A percentile compares a stretch with the other conserved stretches of the same genome.
phyloP scores from a whole-genome alignment of 2,797 vertebrate species.

The Microtus obscurus region DNA sequence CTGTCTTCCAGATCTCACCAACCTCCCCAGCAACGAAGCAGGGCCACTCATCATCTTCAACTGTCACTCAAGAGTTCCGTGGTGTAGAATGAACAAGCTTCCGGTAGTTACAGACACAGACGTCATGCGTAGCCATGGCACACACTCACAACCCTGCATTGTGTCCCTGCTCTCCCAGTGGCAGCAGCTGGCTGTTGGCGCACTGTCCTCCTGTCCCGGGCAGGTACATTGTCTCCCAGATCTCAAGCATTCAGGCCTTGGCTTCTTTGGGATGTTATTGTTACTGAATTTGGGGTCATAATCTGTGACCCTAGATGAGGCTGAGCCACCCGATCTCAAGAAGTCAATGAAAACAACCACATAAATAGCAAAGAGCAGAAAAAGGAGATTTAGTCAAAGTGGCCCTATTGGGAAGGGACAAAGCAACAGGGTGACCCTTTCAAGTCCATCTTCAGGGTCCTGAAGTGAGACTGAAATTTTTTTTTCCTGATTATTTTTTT shows the following conservation, averaged over 20 bases:
- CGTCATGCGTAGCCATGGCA: neutral
- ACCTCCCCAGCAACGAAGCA: neutral
- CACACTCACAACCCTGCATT: neutral
- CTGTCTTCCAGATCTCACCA: neutral
- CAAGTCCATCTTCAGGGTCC: neutral
- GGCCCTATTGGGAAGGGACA: neutral
- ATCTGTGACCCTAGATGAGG: neutral
- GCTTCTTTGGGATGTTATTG: neutral
- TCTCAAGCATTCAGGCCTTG: neutral
- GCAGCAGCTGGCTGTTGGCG: neutral
- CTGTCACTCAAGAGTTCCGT: neutral
- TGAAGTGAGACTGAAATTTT: neutral
- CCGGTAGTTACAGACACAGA: neutral
- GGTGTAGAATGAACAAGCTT: neutral
- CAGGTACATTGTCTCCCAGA: neutral
- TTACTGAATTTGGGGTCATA: neutral
- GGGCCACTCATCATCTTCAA: fast-evolving
- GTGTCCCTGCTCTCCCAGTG: neutral
- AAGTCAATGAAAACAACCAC: neutral
- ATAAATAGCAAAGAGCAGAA: neutral
- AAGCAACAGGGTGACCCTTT: neutral
- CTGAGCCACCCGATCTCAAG: neutral
- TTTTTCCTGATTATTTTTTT: too few relatives aligned
- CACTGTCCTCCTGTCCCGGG: neutral
- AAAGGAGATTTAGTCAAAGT: neutral